phyloP scores from a whole-genome alignment of 2,888 invertebrate genomes.

The Linnaemya vulpina region DNA sequence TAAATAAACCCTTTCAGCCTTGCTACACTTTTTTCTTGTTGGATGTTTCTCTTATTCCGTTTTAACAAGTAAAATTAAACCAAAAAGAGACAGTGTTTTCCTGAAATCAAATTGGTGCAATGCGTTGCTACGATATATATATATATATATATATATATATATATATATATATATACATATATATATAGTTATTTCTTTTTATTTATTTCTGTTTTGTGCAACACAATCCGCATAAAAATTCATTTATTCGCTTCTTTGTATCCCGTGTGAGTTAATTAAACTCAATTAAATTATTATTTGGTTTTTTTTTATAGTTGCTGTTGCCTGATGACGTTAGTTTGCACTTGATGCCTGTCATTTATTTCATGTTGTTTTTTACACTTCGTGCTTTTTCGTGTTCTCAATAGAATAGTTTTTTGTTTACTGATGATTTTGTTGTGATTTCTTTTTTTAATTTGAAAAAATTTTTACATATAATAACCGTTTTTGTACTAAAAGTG shows the following conservation, averaged over 20 bases:
- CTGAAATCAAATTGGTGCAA: slow-evolving; percentile 56
- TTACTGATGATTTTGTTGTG: slow-evolving; percentile 59
- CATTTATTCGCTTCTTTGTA: slow-evolving; percentile 68
- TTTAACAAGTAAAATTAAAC: slow-evolving; percentile 28
- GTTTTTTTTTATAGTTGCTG: slow-evolving; percentile 72
- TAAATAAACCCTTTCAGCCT: slow-evolving; percentile 59
- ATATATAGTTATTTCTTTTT: slow-evolving; percentile 14
- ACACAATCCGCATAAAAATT: slow-evolving; percentile 56
- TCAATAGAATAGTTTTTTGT: slow-evolving; percentile 48
- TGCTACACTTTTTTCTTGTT: slow-evolving; percentile 39
- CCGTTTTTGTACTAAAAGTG: slow-evolving; percentile 17
- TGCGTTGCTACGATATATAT: slow-evolving; percentile 60
- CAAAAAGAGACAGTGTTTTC: slow-evolving; percentile 3
- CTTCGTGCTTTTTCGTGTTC: slow-evolving; percentile 39
- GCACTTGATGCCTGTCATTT: slow-evolving; percentile 62
- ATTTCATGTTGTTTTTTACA: slow-evolving; percentile 69
- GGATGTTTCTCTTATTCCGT: slow-evolving; percentile 46
- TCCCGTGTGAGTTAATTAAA: slow-evolving; percentile 82
- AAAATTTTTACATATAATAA: slow-evolving; percentile 50
- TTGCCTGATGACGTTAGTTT: slow-evolving; percentile 42
- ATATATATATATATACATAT: too few relatives aligned
- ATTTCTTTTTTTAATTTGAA: slow-evolving; percentile 56
- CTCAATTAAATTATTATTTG: slow-evolving; percentile 81
- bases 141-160: too few relatives aligned
- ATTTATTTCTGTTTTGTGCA: slow-evolving; percentile 27